Evolutionary conservation across 2,888 invertebrate genomes (phyloP).

Genomic region (Vandiemenella viatica): DNA sequence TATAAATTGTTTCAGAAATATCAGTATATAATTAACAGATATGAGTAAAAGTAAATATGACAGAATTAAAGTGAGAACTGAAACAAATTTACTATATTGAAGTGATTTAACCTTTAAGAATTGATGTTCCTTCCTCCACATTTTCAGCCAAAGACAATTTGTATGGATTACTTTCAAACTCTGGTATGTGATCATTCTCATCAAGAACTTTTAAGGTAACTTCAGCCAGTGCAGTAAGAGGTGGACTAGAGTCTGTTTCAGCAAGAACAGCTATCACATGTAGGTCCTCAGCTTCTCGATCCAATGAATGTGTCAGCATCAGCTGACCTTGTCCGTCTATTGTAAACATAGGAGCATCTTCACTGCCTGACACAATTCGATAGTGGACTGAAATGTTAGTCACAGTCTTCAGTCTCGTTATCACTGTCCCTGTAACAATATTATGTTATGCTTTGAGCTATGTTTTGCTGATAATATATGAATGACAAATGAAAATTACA

Average conservation of each 20-base stretch:
- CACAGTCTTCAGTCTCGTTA: slow-evolving; percentile 50
- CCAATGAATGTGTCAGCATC: slow-evolving; percentile 54
- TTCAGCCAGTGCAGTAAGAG: slow-evolving; percentile 51
- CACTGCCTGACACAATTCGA: slow-evolving; percentile 42
- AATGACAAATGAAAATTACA: too few species aligned
- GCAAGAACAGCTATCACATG: slow-evolving; percentile 58
- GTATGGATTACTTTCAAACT: slow-evolving; percentile 74
- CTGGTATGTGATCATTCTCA: slow-evolving; percentile 78
- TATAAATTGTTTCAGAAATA: too few species aligned
- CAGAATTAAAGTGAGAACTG: too few species aligned
- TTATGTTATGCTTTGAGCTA: too few species aligned
- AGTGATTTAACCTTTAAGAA: slow-evolving; percentile 63
- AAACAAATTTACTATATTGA: too few species aligned
- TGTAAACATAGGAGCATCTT: slow-evolving; percentile 48
- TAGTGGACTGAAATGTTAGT: slow-evolving; percentile 43
- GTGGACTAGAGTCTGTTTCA: slow-evolving; percentile 54
- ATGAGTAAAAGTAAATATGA: too few species aligned
- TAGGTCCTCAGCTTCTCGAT: slow-evolving; percentile 52
- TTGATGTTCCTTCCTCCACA: slow-evolving; percentile 57
- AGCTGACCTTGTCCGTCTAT: slow-evolving; percentile 59
- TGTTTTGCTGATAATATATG: too few species aligned
- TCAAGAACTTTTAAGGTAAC: slow-evolving; percentile 70
- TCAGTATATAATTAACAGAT: too few species aligned
- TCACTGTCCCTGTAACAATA: slow-evolving; percentile 39
- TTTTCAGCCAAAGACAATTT: slow-evolving; percentile 67